These are phyloP conservation scores for Hafferia zeledoni DNA, from an alignment of 2,797 vertebrate species.

Conservation along the genomic window DNA sequence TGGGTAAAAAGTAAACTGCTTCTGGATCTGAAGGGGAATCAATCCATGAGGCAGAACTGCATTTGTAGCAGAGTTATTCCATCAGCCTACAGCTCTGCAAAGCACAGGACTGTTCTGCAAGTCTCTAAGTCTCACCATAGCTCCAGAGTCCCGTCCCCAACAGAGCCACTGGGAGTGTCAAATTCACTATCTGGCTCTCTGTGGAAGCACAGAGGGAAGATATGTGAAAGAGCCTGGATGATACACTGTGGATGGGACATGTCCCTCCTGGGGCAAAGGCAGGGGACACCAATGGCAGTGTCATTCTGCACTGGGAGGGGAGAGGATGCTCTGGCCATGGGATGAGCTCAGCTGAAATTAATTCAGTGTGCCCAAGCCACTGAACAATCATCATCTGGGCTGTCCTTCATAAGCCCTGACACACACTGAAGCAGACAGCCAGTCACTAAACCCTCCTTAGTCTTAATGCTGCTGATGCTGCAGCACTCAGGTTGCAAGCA, in stretches of 20 bases:
- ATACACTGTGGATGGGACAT: accelerated
- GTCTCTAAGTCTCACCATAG: neutral
- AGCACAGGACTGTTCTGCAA: neutral
- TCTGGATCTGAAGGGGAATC: neutral
- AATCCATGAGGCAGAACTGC: neutral
- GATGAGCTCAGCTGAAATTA: neutral
- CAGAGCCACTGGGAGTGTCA: neutral
- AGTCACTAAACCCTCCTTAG: neutral
- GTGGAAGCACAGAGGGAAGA: neutral
- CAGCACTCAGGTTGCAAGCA: accelerated
- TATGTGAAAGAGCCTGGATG: accelerated
- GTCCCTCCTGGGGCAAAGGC: neutral
- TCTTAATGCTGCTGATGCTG: accelerated
- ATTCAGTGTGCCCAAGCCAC: neutral
- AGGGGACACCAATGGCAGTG: accelerated
- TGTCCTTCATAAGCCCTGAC: neutral
- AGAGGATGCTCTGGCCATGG: neutral
- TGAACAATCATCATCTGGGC: neutral
- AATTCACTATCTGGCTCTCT: neutral
- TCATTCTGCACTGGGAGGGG: neutral
- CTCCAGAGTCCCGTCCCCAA: neutral
- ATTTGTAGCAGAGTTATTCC: neutral
- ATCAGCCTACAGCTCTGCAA: neutral
- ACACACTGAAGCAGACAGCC: neutral
- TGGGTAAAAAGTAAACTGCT: neutral